phyloP scores from a whole-genome alignment of 2,797 vertebrate genomes.

The Hirundo rustica region DNA sequence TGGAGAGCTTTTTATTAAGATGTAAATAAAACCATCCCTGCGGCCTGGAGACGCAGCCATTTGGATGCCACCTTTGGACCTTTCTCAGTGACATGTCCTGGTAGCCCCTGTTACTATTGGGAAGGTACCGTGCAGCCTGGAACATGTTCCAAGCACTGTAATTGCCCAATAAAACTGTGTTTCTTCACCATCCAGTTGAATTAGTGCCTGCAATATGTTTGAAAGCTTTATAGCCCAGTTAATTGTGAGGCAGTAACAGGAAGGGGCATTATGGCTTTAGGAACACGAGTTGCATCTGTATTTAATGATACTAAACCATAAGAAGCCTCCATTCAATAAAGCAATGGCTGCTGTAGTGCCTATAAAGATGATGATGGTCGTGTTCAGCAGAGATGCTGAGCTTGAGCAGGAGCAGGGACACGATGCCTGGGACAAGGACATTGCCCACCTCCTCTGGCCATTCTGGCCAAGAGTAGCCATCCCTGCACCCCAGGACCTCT shows the following conservation, averaged over 20 bases:
- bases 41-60: rapidly evolving
- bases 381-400: background rate
- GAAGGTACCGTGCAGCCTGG: background rate
- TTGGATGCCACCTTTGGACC: background rate
- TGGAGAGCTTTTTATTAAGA: background rate
- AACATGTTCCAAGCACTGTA: conserved; percentile 23
- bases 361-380: background rate
- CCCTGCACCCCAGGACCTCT: background rate
- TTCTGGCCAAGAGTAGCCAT: background rate
- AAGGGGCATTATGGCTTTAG: conserved; percentile 50
- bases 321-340: conserved; percentile 22
- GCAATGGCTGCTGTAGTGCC: background rate
- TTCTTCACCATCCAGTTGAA: conserved; percentile 57
- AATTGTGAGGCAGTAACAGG: conserved; percentile 62
- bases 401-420: background rate
- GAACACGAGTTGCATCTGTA: conserved; percentile 61
- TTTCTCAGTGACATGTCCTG: background rate
- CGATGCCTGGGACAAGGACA: background rate
- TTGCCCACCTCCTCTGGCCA: background rate
- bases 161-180: conserved; percentile 58
- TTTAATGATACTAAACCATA: conserved; percentile 56
- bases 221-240: conserved; percentile 66
- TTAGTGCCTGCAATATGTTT: conserved; percentile 65
- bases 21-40: background rate
- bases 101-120: background rate